These are phyloP conservation scores for Xyliphius kryptos DNA, from an alignment of 2,113 vertebrate genomes.

Conservation along the genomic window DNA sequence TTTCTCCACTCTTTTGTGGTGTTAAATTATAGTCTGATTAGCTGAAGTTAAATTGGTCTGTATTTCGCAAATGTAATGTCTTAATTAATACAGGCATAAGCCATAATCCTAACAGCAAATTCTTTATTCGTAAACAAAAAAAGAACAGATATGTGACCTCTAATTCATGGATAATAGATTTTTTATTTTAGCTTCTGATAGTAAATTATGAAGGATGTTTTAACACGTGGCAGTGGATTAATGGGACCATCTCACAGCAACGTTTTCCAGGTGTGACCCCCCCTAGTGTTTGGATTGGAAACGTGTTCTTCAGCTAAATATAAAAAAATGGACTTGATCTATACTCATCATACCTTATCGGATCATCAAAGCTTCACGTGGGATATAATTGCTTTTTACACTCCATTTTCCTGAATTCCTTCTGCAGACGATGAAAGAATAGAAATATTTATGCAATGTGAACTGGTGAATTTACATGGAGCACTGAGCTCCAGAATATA, in stretches of 20 bases:
- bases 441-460: constrained; percentile 25
- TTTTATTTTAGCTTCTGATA: neutral
- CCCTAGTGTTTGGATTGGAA: constrained; percentile 2
- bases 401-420: constrained; percentile 15
- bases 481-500: constrained; percentile 13
- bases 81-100: no score
- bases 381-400: neutral
- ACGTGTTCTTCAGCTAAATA: constrained; percentile 14
- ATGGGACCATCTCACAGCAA: neutral
- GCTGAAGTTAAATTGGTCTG: no score
- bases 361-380: constrained; percentile 11
- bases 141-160: no score
- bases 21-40: no score
- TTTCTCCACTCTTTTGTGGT: no score
- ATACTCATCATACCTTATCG: neutral
- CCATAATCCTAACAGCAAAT: no score
- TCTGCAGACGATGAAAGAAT: constrained; percentile 5
- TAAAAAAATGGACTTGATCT: constrained; percentile 10
- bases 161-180: no score
- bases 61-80: no score
- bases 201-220: constrained; percentile 15
- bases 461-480: constrained; percentile 12
- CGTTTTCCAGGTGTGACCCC: neutral
- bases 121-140: no score
- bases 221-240: neutral